Base-by-base conservation (phyloP, 2,113 vertebrate species). In the Syrrhaptes paradoxus region DNA sequence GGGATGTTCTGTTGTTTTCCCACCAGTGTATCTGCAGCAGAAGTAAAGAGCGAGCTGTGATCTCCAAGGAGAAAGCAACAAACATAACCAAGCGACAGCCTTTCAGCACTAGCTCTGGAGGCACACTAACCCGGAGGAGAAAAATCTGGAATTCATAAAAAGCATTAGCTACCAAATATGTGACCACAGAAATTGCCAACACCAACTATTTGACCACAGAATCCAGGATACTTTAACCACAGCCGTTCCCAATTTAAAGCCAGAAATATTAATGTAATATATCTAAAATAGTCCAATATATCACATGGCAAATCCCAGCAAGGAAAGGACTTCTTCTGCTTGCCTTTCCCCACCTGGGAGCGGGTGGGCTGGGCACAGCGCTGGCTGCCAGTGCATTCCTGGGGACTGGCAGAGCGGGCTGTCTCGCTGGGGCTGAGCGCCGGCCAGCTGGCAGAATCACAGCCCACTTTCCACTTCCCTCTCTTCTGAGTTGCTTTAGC, bases 101-200 rank as follows among this genome's bases (percentile, higher is more conserved):
- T 85, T 67, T 68, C 52, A 83, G 51, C 66, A 68, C 65, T 34
- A 80, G 75, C 41, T 96, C 86, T 48, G 3, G 38, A 75, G 54
- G 34, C 48, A 67, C 65, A 89, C 67, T 85, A 90, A 72, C 87
- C 70, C 84, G 48, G 32, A 93, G 75, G 55, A 95, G 52, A 55
- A 89, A 96, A 97, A 90, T 84, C 93, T 97, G 96, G 95, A 95
- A 87, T 71, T 82, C 72, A 95, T 93, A 89, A 95, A 86, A 87
- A 92, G 88, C 73, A 81, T 96, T 91, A 92, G 78, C 94, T 96
- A 96, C 92, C 88, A 96, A 97, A 87, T 93, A 95, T 83, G 89
- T 3, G 51, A 91, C 90, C 96, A 41, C 93, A 93, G 95, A 88
- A 96, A 91, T 74, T 94, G 96, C 93, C 95, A 96, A 92, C 90